Conservation (phyloP, 1,140 invertebrate genomes). For the Eubasilissa regina region DNA sequence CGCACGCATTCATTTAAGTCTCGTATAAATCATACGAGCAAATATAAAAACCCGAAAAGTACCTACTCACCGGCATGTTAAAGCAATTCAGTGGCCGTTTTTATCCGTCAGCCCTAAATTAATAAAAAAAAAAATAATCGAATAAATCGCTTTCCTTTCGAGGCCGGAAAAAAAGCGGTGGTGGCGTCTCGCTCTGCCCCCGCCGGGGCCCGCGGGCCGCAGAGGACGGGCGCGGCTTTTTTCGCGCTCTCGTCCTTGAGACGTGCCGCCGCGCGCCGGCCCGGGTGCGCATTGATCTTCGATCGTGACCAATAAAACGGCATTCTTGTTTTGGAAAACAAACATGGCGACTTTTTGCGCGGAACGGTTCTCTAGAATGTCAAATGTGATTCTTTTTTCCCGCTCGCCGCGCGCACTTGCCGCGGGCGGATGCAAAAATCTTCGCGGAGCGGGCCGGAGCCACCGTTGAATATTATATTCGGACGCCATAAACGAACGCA, state of each 20-base stretch:
- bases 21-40: no score
- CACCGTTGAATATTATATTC: no score
- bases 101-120: slow-evolving; percentile 27
- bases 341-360: slow-evolving; percentile 33
- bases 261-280: not conserved
- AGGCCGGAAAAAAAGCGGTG: not conserved
- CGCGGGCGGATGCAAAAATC: not conserved
- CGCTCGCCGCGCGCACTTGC: not conserved
- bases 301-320: slow-evolving; percentile 44
- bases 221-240: not conserved
- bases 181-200: not conserved
- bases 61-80: slow-evolving; percentile 23
- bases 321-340: slow-evolving; percentile 39
- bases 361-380: not conserved
- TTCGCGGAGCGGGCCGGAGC: no score
- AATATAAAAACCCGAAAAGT: not conserved
- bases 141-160: not conserved
- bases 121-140: not conserved
- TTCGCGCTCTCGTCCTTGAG: slow-evolving; percentile 12
- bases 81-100: slow-evolving; percentile 32
- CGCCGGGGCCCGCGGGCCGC: not conserved
- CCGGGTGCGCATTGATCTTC: slow-evolving; percentile 38
- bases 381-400: not conserved
- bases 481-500: no score
- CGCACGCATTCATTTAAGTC: no score